These are phyloP conservation scores for Machaerirhynchus nigripectus DNA, from an alignment of 2,113 vertebrate species.

Conservation along the genomic window DNA sequence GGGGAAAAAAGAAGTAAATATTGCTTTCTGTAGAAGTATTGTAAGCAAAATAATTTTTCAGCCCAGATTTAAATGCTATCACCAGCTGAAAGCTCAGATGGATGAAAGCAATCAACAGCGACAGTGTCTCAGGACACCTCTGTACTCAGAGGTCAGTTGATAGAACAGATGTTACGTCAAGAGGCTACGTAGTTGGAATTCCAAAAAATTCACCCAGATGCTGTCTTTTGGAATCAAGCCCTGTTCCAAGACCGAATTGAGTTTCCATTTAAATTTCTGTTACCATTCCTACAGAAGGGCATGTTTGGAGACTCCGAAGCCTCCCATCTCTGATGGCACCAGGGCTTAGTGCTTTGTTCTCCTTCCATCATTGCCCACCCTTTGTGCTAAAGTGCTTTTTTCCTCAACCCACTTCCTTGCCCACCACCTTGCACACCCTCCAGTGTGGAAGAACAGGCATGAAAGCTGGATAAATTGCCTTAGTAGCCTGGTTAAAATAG, in stretches of 20 bases:
- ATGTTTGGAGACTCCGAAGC: fast-evolving
- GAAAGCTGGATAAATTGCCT: neutral
- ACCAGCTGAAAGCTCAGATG: neutral
- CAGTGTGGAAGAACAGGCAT: neutral
- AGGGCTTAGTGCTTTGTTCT: neutral
- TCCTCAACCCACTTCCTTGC: neutral
- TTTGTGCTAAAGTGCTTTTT: neutral
- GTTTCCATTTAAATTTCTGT: neutral
- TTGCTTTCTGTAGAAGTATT: neutral
- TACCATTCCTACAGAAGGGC: neutral
- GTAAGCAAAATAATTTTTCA: neutral
- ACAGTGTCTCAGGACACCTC: neutral
- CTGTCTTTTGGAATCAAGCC: neutral
- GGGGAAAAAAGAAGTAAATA: neutral
- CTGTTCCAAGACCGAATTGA: neutral
- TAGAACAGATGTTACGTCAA: neutral
- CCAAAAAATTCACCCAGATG: neutral
- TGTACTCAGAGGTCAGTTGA: neutral
- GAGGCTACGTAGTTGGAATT: neutral
- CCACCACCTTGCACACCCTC: neutral
- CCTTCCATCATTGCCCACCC: neutral
- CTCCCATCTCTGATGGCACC: neutral
- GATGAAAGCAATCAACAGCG: neutral
- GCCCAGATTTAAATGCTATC: neutral
- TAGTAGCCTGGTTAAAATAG: neutral